Evolutionary conservation across 2,888 invertebrate species (phyloP), one percentile per base, ranked within the genome.

Genomic region (Deilephila porcellus): DNA sequence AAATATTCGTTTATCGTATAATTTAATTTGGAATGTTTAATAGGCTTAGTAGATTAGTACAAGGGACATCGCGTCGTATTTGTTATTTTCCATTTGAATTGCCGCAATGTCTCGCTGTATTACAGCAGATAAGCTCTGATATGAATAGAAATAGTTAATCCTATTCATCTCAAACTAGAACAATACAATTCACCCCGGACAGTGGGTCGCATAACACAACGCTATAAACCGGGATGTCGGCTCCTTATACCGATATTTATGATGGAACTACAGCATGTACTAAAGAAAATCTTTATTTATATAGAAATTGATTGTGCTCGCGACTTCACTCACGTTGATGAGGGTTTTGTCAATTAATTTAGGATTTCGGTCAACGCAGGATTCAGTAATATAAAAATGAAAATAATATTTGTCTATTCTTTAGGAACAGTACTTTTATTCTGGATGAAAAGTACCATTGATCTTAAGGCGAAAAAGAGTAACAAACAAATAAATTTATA

Each of bases 91-190:
- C 56, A 56, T 56, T 56, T 56, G 56, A 56, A 56, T 6, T 56
- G 19, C 53, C 19, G 19, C 17, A 4, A 56, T 56, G n/a, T 56
- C 19, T n/a, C n/a, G 17, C n/a, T 56, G 56, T 45, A 45, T 56
- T n/a, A n/a, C 14, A 56, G 19, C 17, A 56, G 56, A 56, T 56
- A 56, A 56, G 56, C 56, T 56, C 14, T 56, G 56, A 56, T n/a
- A 56, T 56, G 56, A 56, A 56, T 56, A n/a, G 56, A 56, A 56
- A 56, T 56, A 6, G 56, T 56, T 56, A 56, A 56, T 56, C 56
- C 56, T n/a, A 56, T n/a, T 56, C 56, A 56, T 56, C 56, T 56
- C n/a, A 45, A 45, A 56, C 56, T 56, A n/a, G 56, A 56, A 56
- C 56, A 56, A 56, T 56, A 56, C 56, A 56, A n/a, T 56, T n/a